Percentiles rank a stretch among this genome's conserved stretches.
Evolutionary conservation across 2,797 vertebrate species (phyloP).

Genomic region (Lepilemur septentrionalis): DNA sequence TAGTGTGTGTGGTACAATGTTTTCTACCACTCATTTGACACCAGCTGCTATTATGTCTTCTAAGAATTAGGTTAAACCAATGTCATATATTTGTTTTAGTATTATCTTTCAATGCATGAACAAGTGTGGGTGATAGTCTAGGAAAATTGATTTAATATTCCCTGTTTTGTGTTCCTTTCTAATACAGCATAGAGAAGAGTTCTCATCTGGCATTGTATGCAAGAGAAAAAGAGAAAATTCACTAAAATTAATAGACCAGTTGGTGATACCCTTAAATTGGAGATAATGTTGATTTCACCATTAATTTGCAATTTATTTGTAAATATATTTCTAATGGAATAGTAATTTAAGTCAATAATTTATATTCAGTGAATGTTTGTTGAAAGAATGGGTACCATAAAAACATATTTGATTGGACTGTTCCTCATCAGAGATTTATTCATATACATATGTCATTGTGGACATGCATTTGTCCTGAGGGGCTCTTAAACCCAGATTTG

Average conservation of each 20-base stretch:
- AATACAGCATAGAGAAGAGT: neutral
- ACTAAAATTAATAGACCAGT: slow-evolving; percentile 10
- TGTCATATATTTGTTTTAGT: neutral
- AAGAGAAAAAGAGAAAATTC: neutral
- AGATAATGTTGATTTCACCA: neutral
- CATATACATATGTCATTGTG: neutral
- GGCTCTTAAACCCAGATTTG: neutral
- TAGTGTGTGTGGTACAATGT: neutral
- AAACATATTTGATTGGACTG: slow-evolving; percentile 3
- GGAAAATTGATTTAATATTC: slow-evolving; percentile 21
- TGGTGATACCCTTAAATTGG: neutral
- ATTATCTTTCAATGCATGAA: neutral
- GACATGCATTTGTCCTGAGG: slow-evolving; percentile 1
- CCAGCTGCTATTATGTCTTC: neutral
- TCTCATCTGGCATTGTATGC: neutral
- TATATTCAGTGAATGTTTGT: neutral
- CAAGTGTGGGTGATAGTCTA: neutral
- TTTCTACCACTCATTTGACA: neutral
- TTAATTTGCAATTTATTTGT: slow-evolving; percentile 19
- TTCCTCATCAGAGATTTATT: slow-evolving; percentile 3
- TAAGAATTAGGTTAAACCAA: slow-evolving; percentile 10
- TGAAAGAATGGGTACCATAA: slow-evolving; percentile 3
- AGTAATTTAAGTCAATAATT: slow-evolving; percentile 44
- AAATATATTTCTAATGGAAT: neutral
- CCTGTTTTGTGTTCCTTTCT: neutral